phyloP scores from a whole-genome alignment of 2,113 vertebrate species.

The Pteruthius melanotis region DNA sequence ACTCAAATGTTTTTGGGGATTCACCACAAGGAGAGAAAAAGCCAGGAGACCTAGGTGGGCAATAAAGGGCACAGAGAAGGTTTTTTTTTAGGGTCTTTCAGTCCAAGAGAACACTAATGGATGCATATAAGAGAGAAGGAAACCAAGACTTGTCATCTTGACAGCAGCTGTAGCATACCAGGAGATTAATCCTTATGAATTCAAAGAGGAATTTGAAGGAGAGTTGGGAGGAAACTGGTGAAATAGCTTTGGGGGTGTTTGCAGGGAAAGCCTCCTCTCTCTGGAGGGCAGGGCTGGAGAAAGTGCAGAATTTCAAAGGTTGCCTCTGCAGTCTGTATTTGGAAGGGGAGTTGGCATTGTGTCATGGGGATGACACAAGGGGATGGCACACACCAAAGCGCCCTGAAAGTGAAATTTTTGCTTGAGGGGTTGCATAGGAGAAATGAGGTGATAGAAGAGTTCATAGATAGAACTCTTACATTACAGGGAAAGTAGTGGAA shows the following conservation, averaged over 20 bases:
- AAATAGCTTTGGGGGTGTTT: neutral
- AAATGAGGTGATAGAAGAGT: neutral
- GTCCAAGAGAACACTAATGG: neutral
- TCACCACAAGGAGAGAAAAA: neutral
- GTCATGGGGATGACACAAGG: rapidly evolving
- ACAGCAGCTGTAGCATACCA: neutral
- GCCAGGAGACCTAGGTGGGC: neutral
- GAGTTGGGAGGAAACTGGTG: neutral
- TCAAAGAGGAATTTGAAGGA: neutral
- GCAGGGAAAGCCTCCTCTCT: neutral
- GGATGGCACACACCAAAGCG: neutral
- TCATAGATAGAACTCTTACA: neutral
- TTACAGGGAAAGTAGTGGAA: neutral
- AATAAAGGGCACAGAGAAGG: neutral
- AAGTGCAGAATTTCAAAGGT: neutral
- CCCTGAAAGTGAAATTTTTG: neutral
- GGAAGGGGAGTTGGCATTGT: neutral
- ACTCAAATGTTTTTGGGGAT: neutral
- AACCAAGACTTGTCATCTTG: neutral
- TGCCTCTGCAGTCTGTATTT: neutral
- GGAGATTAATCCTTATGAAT: conserved; percentile 2
- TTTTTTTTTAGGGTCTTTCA: neutral
- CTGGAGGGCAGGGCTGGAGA: neutral
- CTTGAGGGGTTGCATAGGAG: neutral
- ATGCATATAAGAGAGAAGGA: neutral